Conservation (phyloP, 2,888 invertebrate species). For the Exocentrus adspersus region DNA sequence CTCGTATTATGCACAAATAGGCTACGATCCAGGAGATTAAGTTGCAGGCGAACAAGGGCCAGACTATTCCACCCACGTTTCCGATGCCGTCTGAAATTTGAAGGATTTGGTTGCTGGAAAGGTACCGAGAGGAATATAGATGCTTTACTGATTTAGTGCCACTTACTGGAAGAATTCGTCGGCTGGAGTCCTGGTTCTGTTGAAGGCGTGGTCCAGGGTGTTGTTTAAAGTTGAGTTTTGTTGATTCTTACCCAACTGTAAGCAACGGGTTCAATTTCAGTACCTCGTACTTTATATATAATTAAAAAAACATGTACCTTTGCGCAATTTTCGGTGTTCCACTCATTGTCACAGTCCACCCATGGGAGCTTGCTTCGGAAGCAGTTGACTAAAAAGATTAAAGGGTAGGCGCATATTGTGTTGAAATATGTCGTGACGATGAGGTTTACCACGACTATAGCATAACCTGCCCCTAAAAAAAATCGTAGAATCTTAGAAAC, state of each 20-base stretch:
- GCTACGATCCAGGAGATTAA: constrained; percentile 82
- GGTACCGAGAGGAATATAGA: neutral
- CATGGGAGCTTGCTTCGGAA: constrained; percentile 77
- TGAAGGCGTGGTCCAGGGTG: neutral
- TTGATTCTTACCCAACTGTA: neutral
- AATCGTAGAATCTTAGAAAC: too few relatives aligned
- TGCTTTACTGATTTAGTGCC: constrained; percentile 1
- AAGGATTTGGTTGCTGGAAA: constrained; percentile 78
- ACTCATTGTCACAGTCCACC: constrained; percentile 79
- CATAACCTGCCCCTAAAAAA: constrained; percentile 84
- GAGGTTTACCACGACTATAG: constrained; percentile 81
- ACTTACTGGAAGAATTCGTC: constrained; percentile 88
- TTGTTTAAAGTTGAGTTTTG: neutral
- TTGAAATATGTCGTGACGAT: constrained; percentile 87
- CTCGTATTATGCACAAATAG: constrained; percentile 86
- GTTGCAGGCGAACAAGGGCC: constrained; percentile 81
- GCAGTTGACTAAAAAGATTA: constrained; percentile 81
- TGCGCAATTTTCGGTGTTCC: constrained; percentile 83
- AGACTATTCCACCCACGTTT: constrained; percentile 80
- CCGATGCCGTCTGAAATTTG: constrained; percentile 79
- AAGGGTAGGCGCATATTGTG: constrained; percentile 85
- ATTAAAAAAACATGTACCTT: constrained; percentile 67
- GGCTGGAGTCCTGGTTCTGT: constrained; percentile 71
- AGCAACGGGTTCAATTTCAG: neutral
- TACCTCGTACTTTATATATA: too few relatives aligned